These are phyloP conservation scores for Tinea semifulvella DNA, from an alignment of 2,888 invertebrate species.

Conservation along the genomic window DNA sequence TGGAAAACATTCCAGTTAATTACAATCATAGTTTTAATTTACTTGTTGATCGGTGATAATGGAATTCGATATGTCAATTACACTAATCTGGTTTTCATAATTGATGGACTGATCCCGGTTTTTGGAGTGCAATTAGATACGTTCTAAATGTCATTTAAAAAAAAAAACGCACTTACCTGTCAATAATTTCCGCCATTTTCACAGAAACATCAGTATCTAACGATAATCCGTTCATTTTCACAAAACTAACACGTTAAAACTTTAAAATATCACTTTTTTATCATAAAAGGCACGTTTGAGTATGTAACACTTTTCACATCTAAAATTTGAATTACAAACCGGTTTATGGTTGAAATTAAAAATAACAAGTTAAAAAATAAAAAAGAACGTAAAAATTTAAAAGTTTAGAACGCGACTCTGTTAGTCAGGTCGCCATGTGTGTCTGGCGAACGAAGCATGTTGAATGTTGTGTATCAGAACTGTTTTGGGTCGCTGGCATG, in stretches of 20 bases:
- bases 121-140: neutral
- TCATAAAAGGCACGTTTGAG: slow-evolving; percentile 21
- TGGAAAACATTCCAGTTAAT: too few species aligned
- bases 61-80: too few species aligned
- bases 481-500: slow-evolving; percentile 14
- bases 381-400: slow-evolving; percentile 18
- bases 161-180: slow-evolving; percentile 28
- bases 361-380: slow-evolving; percentile 24
- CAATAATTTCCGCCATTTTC: slow-evolving; percentile 34
- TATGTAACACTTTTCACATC: neutral
- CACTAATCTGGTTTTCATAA: neutral
- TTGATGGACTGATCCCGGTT: neutral
- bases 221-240: slow-evolving; percentile 34
- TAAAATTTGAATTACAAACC: neutral
- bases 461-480: slow-evolving; percentile 20
- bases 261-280: slow-evolving; percentile 25
- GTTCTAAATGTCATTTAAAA: slow-evolving; percentile 14
- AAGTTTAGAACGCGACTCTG: slow-evolving; percentile 24
- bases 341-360: neutral
- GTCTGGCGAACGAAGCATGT: slow-evolving; percentile 21
- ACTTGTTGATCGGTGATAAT: too few species aligned
- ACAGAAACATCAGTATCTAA: slow-evolving; percentile 27
- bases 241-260: slow-evolving; percentile 19
- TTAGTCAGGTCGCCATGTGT: slow-evolving; percentile 31
- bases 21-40: too few species aligned